Evolutionary conservation across 2,888 invertebrate species (phyloP), one percentile per base, ranked within the genome.

Genomic region (Corythucha ciliata): DNA sequence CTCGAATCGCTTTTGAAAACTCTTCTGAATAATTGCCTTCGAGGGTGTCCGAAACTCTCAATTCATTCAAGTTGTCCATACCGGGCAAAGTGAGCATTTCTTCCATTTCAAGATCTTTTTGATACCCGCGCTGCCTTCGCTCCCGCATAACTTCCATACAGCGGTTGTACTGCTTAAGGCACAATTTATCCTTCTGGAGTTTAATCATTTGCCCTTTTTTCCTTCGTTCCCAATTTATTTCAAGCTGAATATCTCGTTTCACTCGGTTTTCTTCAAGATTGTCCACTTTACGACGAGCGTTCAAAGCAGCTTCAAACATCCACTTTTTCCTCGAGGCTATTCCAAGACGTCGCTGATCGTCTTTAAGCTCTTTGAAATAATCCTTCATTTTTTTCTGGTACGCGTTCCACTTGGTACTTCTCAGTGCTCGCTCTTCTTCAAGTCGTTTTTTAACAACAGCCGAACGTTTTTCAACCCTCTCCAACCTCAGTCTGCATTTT

Each of bases 51-150:
- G 42, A 49, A 14, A 49, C 24, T 32, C 42, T 41, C 8, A 49
- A 25, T 33, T 49, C 49, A 10, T 49, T 41, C 14, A 49, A 20
- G 12, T 40, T 41, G 14, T 49, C 42, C 49, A 49, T 49, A 5
- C 41, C 41, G 20, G 49, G 49, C 2, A 49, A 20, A 21, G 49
- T 32, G 8, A 49, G 32, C 12, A 49, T 20, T 29, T 49, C 49
- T n/a, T 49, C 49, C 16, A 41, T 32, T 41, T 49, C 49, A 16
- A 49, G 41, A 25, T 49, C 49, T 29, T 41, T 40, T 10, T 41
- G 26, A 25, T 49, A 49, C 21, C 42, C 40, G 32, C 42, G 21
- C 16, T 49, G 41, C 14, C 49, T 4, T 6, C 49, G 26, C 16
- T 40, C 33, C 22, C 41, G 29, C 49, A 49, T 49, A 24, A 41